A percentile compares a stretch with the other conserved stretches of the same genome.
Conservation (phyloP, 2,888 invertebrate species). For the Catocala nupta region DNA sequence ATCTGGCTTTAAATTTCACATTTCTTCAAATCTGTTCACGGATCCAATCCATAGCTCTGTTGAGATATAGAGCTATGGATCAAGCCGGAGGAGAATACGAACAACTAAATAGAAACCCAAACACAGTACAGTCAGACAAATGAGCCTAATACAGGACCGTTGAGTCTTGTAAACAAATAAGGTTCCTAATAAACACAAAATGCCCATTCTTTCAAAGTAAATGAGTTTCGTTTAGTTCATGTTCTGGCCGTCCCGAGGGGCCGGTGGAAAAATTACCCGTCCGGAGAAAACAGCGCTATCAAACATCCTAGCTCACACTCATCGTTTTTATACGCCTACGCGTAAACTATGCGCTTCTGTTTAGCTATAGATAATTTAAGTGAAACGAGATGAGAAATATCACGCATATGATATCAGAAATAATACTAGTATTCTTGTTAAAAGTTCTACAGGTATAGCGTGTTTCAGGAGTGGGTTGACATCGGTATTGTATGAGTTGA, state of each 20-base stretch:
- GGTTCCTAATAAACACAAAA: constrained; percentile 35
- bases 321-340: constrained; percentile 29
- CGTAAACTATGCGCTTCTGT: constrained; percentile 22
- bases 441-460: no score
- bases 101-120: constrained; percentile 1
- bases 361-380: constrained; percentile 15
- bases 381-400: constrained; percentile 2
- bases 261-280: constrained; percentile 53
- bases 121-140: constrained; percentile 1
- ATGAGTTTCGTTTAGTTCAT: constrained; percentile 51
- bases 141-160: constrained; percentile 7
- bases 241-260: constrained; percentile 40
- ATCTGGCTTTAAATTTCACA: no score
- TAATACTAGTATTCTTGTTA: no score
- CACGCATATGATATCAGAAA: no score
- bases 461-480: no score
- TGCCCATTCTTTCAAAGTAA: constrained; percentile 49
- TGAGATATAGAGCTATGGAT: no score
- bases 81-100: no score
- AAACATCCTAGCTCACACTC: constrained; percentile 30
- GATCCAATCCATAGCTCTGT: no score
- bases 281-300: constrained; percentile 43
- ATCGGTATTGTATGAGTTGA: no score
- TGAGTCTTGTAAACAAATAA: constrained; percentile 17
- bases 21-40: no score